These are phyloP conservation scores for Sinocyclocheilus maitianheensis DNA, from an alignment of 2,113 vertebrate genomes.

Conservation along the genomic window DNA sequence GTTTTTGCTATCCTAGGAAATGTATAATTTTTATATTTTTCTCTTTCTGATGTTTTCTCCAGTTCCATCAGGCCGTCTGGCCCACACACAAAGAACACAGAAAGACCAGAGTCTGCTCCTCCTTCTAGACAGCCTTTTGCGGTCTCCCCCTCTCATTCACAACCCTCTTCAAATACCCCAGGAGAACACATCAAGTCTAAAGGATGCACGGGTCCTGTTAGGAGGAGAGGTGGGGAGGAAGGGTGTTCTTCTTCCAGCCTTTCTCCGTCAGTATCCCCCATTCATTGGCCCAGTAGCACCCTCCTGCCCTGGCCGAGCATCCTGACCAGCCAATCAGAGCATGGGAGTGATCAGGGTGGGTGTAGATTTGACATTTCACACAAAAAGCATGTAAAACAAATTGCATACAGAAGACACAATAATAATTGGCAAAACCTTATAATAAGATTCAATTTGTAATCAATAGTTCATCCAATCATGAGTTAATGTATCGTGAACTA, in stretches of 20 bases:
- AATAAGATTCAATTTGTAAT: no score
- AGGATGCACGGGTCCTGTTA: constrained; percentile 34
- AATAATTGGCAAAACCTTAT: no score
- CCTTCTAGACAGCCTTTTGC: constrained; percentile 23
- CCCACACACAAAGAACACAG: constrained; percentile 16
- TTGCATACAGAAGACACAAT: no score
- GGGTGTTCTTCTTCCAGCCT: constrained; percentile 30
- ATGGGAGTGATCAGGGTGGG: constrained; percentile 64
- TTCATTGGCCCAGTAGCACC: constrained; percentile 47
- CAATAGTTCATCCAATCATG: no score
- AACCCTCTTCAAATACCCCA: neutral
- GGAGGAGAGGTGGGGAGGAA: neutral
- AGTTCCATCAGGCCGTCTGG: constrained; percentile 43
- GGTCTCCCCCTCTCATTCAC: constrained; percentile 19
- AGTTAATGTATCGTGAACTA: neutral
- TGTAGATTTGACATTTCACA: neutral
- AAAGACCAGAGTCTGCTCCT: constrained; percentile 28
- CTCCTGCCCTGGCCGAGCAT: constrained; percentile 55
- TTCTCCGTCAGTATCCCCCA: constrained; percentile 59
- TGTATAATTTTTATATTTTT: no score
- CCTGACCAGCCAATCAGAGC: constrained; percentile 59
- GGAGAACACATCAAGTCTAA: neutral
- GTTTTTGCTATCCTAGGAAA: no score
- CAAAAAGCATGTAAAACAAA: neutral
- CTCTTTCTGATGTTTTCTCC: neutral